Evolutionary conservation across 35 echinoderm and acorn worm species (phyloP).

Genomic region (Strongylocentrotus purpuratus): DNA sequence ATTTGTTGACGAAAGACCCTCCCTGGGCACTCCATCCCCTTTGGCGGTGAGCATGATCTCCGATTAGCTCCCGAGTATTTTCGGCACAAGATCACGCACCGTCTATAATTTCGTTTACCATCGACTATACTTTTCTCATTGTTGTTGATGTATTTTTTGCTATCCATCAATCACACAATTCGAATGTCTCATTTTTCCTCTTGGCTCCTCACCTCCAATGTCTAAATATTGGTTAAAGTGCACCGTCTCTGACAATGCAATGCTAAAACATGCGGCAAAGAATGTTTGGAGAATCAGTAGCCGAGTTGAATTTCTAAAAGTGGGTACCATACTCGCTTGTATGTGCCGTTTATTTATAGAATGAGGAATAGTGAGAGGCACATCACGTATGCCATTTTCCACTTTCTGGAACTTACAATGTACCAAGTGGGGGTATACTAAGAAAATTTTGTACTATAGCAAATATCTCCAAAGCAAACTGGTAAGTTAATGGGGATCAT

Average conservation of each 20-base stretch:
- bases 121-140: background rate
- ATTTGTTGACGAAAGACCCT: conserved; percentile 24
- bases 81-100: background rate
- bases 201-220: background rate
- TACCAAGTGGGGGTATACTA: no score
- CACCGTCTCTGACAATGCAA: background rate
- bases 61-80: background rate
- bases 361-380: no score
- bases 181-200: background rate
- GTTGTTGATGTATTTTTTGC: conserved; percentile 16
- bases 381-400: no score
- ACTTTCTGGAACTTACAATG: no score
- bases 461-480: no score
- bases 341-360: no score
- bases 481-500: no score
- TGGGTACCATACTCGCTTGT: background rate
- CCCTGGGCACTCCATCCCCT: background rate
- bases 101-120: background rate
- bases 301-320: background rate
- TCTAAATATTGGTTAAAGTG: conserved; percentile 5
- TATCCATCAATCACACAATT: background rate
- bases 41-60: conserved; percentile 14
- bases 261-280: background rate
- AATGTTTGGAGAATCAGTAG: background rate
- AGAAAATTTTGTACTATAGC: no score